Base-by-base conservation (phyloP, 2,797 vertebrate species). In the Miichthys miiuy region DNA sequence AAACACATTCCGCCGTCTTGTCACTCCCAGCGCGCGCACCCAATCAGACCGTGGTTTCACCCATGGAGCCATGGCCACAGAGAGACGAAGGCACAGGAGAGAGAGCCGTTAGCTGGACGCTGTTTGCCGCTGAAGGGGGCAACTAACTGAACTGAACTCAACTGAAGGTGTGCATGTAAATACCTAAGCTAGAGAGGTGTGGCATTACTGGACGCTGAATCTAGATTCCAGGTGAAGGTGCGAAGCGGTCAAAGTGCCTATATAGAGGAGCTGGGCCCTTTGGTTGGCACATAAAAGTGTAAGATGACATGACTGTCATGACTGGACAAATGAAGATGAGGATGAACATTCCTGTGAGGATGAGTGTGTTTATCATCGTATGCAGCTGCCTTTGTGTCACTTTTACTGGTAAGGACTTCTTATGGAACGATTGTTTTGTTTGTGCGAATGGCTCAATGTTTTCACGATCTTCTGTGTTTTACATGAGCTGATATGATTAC, bases 1-100 rank as follows among this genome's bases (percentile, higher is more conserved):
- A 93, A 93, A 91, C 81, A 87, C 92, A 94, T 92, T 92, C 93
- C 90, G 69, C 71, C 88, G 89, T 87, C 85, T 89, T 64, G 90
- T 93, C 93, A 93, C 93, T 91, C 93, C 87, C 87, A 87, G 81
- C 69, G 60, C 54, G 11, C 60, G 6, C 73, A 61, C 77, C 93
- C 93, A 93, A 92, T 95, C 91, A 87, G 84, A 42, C 75, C 23
- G 10, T 77, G 77, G 80, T 82, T 70, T 85, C 74, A 72, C 84
- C 78, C 70, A 72, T 62, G 72, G 88, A 92, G 86, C 70, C 68
- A 81, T 48, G 81, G 79, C 77, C 86, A 72, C 80, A 84, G 20
- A 82, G 67, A 62, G 64, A 74, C 7, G 14, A 72, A 34, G 73
- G 69, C 82, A 55, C 66, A 56, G 38, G 64, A 75, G 68, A 77